Base-by-base conservation (phyloP, 2,888 invertebrate genomes). In the Drosophila falleni region DNA sequence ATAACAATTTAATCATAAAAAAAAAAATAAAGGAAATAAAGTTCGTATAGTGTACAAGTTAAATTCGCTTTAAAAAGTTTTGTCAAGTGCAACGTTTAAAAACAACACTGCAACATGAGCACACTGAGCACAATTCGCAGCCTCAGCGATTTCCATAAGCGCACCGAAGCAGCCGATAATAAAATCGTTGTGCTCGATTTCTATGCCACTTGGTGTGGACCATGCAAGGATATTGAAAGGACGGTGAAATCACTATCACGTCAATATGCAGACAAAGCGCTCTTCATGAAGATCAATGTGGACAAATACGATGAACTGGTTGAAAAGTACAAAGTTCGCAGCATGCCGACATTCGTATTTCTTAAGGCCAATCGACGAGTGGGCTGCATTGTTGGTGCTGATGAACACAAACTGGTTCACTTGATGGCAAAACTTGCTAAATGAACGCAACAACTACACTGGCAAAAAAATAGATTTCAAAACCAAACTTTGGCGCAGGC, bases 271-370 rank as follows among this genome's bases (percentile, higher is more conserved):
- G 47, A 65, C 55, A 75, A 75, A 10, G 74, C 68, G 2, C 35
- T 79, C 5, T 54, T 85, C 0, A 49, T 85, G 3, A 88, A 88
- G 49, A 55, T 87, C 19, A 68, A 87, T 23, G 74, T 79, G 49
- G 86, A 87, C 54, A 86, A 78, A 16, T 86, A 55, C 31, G 84
- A 77, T 0, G 77, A 81, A 2, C 39, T 87, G 8, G 59, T 63
- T 8, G 62, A 71, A 0, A 74, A 71, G 41, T 87, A 88, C 62
- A 80, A 74, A 16, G 74, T 87, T 4, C 58, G 51, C n/a, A 56
- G 72, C 64, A 68, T 87, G 81, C 77, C 90, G 1, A 90, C 90
- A 23, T 90, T 90, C 56, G 77, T 90, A 3, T 89, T 90, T 54
- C 46, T 89, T 3, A 80, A 74, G 62, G 72, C 77, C 33, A 72